Base-by-base conservation (phyloP, 2,113 vertebrate species). In the Excalfactoria chinensis region DNA sequence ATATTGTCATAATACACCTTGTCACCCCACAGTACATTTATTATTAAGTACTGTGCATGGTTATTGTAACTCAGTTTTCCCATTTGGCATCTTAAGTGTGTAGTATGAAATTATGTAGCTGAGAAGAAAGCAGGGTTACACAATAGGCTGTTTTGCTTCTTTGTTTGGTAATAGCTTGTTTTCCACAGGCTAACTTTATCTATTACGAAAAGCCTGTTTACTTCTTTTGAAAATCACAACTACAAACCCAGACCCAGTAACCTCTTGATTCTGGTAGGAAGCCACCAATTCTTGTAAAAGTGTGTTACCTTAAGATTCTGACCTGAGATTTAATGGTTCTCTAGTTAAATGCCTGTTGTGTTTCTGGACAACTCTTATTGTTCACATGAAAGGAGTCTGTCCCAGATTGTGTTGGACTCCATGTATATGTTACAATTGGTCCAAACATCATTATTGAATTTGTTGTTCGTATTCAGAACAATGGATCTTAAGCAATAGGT, bases 131-230 rank as follows among this genome's bases (percentile, higher is more conserved):
- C 3, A 0, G 1, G 18, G 8, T 67, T 84, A 32, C n/a, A 79
- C 62, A 89, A 55, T 75, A n/a, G 34, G 5, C 5, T 37, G 8
- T 60, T 87, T 40, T 58, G 13, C 48, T 46, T 53, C 37, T 89
- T 63, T 87, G 25, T 92, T 83, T 86, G 64, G 55, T 77, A 88
- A 68, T 40, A 20, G 2, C 55, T 79, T 69, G 30, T 66, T 92
- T 95, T 89, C 53, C 44, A 56, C 28, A 35, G 44, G n/a, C 30
- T 91, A 89, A 95, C 49, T 93, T 89, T 79, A 44, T 91, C 53
- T 28, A 3, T 82, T 66, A 62, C 25, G 58, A 82, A 81, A 7
- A 82, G 3, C 5, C 63, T 28, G 35, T 23, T 87, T 85, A 75
- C 84, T 89, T 78, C 25, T 75, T 84, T 82, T 86, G 74, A 78